Evolutionary conservation across 2,113 vertebrate species (phyloP), one percentile per base, ranked within the genome.

Genomic region (Oceanodroma tethys): DNA sequence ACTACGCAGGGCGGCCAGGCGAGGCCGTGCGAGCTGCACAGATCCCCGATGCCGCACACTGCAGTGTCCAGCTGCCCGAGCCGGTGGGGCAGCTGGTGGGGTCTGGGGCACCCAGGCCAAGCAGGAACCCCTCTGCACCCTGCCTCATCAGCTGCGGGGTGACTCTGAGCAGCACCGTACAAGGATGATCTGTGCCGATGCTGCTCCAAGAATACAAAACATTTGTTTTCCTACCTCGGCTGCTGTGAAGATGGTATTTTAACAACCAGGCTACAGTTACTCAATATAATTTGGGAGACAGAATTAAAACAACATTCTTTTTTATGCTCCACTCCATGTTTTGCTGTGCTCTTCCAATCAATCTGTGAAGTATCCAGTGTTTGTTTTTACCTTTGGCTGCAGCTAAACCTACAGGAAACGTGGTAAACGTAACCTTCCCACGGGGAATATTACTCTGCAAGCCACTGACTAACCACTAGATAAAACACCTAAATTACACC

Each of bases 361-460:
- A 78, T 72, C 47, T 40, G n/a, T 21, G 29, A 85, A 84, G 53
- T 74, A 65, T 25, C 32, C 59, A 36, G 38, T 55, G 32, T 55
- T 90, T 96, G 68, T 74, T 96, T 94, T 87, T 71, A 74, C 81
- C 83, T 94, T 88, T 81, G 68, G 43, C 42, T 95, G 47, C 91
- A 96, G 93, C 96, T 90, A 97, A 96, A 92, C 34, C 65, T 89
- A 26, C 82, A 92, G 89, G 56, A 88, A 96, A 73, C 45, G 76
- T 66, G 92, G 90, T 74, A 80, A 91, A 97, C 11, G 22, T 81
- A 79, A 66, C 87, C 55, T 93, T 81, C 88, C 95, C 96, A 72
- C 0, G 3, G 87, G 90, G 80, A 96, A 34, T 94, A 78, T 72
- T 92, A 52, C 85, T 75, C 73, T 81, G 58, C 71, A 97, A 92